Evolutionary conservation across 2,797 vertebrate genomes (phyloP), one percentile per base, ranked within the genome.

Genomic region (Danio tinwini): DNA sequence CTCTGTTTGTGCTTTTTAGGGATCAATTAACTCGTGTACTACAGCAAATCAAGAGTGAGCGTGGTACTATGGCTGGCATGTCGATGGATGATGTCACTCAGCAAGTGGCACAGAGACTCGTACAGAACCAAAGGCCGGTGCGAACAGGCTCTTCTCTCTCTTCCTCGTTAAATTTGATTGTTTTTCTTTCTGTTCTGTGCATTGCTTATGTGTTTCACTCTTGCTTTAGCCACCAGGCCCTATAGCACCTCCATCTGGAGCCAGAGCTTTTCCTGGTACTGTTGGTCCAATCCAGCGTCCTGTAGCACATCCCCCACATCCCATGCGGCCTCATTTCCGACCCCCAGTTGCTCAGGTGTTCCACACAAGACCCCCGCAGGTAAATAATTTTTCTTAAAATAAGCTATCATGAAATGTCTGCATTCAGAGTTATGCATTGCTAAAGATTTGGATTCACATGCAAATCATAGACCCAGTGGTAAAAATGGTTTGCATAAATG

Each of bases 41-140:
- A 81, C 95, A 97, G 93, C 95, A 98, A 90, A 96, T 99, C 84
- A 99, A 99, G 90, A 94, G 88, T 0, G 93, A 93, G 0, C 95
- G 97, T 0, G 95, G 96, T 50, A 98, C 96, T n/a, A 89, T 98
- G 91, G 93, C 96, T 0, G 97, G 97, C 0, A 93, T 98, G 87
- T 96, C 96, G 37, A 93, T 97, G 88, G 96, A 99, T 29, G 95
- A 96, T 58, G 86, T 98, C 71, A 93, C 85, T 5, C 95, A 96
- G 84, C 90, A 96, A 86, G 94, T 98, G 16, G 94, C 93, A 0
- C 88, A 91, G 44, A 92, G 85, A 58, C 91, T 97, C 82, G 89
- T 85, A 0, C 95, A 94, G 81, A 85, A 50, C 3, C 88, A 92
- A 68, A 45, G 81, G 55, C 40, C 19, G 56, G 87, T 88, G 47